phyloP scores from a whole-genome alignment of 2,113 vertebrate genomes.

The Acanthisitta chloris region DNA sequence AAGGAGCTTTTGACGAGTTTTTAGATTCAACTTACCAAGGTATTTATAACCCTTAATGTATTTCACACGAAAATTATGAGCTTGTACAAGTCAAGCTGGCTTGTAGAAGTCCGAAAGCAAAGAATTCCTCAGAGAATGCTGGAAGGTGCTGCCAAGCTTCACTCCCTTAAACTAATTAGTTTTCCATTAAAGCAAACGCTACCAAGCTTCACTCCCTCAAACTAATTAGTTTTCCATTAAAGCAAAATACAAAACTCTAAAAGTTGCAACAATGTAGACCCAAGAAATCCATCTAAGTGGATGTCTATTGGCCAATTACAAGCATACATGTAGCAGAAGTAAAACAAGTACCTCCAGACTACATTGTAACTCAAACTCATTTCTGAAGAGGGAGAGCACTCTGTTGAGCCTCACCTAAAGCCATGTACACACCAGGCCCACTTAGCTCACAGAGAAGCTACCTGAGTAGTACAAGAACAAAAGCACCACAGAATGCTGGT shows the following conservation, averaged over 20 bases:
- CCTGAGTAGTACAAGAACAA: background rate
- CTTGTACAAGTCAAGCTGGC: background rate
- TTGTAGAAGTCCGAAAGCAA: background rate
- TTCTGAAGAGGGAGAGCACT: background rate
- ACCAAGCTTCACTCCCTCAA: background rate
- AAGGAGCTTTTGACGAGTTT: no score
- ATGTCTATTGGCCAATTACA: background rate
- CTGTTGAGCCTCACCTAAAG: background rate
- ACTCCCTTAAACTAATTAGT: background rate
- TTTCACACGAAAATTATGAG: background rate
- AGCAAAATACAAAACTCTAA: background rate
- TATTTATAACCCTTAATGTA: no score
- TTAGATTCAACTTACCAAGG: no score
- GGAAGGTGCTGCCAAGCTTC: background rate
- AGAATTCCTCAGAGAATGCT: background rate
- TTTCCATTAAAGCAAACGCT: background rate
- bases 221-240: background rate
- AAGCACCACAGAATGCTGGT: background rate
- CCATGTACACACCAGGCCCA: fast-evolving
- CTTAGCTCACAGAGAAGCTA: background rate
- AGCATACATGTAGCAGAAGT: background rate
- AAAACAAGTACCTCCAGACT: background rate
- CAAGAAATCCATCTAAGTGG: background rate
- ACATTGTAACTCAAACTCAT: background rate
- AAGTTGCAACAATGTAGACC: background rate